These are phyloP conservation scores for Bungarus multicinctus DNA, from an alignment of 2,113 vertebrate species.

Conservation along the genomic window DNA sequence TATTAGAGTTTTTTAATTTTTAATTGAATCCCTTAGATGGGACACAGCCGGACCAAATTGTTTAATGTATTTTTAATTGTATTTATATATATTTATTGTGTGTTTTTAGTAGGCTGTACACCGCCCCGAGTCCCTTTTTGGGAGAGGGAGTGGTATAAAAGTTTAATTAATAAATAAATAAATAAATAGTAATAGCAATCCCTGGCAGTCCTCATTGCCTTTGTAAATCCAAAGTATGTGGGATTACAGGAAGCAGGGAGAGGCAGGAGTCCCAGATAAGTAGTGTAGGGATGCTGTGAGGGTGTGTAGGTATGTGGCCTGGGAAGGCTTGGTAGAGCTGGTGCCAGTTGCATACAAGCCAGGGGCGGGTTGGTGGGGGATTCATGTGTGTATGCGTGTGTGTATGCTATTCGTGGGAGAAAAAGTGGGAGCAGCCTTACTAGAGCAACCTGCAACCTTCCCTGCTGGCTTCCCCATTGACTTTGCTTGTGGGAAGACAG, in stretches of 20 bases:
- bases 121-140: too few relatives aligned
- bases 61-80: too few relatives aligned
- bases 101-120: too few relatives aligned
- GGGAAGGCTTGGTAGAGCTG: background rate
- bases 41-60: too few relatives aligned
- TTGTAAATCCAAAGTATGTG: background rate
- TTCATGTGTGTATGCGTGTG: rapidly evolving
- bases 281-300: background rate
- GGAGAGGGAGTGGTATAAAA: too few relatives aligned
- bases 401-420: background rate
- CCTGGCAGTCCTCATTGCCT: background rate
- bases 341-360: background rate
- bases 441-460: background rate
- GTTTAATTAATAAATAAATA: too few relatives aligned
- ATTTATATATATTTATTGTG: too few relatives aligned
- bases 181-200: background rate
- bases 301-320: background rate
- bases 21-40: too few relatives aligned
- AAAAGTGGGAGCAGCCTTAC: background rate
- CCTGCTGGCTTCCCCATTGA: background rate
- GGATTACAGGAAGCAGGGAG: background rate
- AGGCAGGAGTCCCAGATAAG: background rate
- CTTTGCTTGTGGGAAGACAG: background rate
- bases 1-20: too few relatives aligned
- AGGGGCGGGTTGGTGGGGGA: background rate